These are phyloP conservation scores for Agrotis segetum DNA, from an alignment of 2,888 invertebrate species.

Conservation along the genomic window DNA sequence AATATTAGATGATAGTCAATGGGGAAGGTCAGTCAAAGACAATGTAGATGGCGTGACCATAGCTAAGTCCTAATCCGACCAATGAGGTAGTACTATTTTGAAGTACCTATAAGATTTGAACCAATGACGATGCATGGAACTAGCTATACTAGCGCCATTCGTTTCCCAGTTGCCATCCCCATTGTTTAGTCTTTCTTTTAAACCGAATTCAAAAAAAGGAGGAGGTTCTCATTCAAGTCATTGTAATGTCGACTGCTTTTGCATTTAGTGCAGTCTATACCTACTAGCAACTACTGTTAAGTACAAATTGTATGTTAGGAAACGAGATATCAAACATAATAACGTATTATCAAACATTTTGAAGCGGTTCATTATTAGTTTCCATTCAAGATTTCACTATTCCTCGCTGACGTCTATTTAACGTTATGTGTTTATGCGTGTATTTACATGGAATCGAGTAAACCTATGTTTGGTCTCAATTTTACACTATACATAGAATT, in stretches of 20 bases:
- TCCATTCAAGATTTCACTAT: constrained; percentile 23
- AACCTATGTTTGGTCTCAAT: constrained; percentile 69
- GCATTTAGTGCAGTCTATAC: background rate
- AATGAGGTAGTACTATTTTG: too few relatives aligned
- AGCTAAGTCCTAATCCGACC: too few relatives aligned
- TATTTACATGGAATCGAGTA: constrained; percentile 60
- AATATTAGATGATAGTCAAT: background rate
- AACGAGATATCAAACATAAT: constrained; percentile 3
- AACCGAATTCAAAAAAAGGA: too few relatives aligned
- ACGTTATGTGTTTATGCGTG: constrained; percentile 41
- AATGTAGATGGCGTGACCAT: too few relatives aligned
- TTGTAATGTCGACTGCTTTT: too few relatives aligned
- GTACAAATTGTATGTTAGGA: constrained; percentile 13
- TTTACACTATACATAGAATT: constrained; percentile 64
- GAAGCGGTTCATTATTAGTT: background rate
- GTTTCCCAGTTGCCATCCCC: too few relatives aligned
- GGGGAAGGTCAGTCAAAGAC: too few relatives aligned
- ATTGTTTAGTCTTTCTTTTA: too few relatives aligned
- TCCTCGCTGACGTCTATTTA: constrained; percentile 29
- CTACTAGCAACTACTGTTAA: background rate
- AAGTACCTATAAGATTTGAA: too few relatives aligned
- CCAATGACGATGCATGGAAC: too few relatives aligned
- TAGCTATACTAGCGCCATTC: too few relatives aligned
- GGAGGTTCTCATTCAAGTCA: too few relatives aligned
- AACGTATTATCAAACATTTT: constrained; percentile 9